Evolutionary conservation across 2,888 invertebrate species (phyloP), one percentile per base, ranked within the genome.

Genomic region (Mythimna albipuncta): DNA sequence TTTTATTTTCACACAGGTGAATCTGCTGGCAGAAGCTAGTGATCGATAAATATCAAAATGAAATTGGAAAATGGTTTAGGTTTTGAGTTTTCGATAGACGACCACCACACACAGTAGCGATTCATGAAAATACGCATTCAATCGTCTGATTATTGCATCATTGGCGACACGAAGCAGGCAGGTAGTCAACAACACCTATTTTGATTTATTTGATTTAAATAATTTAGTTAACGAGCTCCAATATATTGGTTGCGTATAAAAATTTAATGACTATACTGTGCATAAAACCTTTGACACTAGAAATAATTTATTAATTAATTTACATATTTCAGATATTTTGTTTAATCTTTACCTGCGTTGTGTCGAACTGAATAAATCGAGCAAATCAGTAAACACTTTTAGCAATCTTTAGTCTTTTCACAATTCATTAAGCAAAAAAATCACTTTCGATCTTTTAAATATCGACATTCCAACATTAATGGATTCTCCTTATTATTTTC

Each of bases 401-500:
- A 47, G 54, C 10, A 54, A 21, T n/a, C n/a, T n/a, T n/a, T n/a
- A 3, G 10, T 54, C 54, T 9, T 21, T 3, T 4, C 26, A 55
- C 32, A 32, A 16, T 57, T 16, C 6, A 57, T 32, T 16, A 26
- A 2, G 16, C 10, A 35, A 58, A 59, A 59, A 16, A 61, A 38
- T n/a, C 6, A 38, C 11, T 41, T 35, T 13, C 21, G 7, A 16
- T 50, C 44, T 38, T 13, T 5, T 9, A 54, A 11, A 44, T 21
- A 21, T 65, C 1, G 7, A 26, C 57, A 62, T 44, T 47, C 13
- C 11, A 52, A 32, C 71, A 73, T 58, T 50, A 41, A 57, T 54
- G 11, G 19, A 76, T 58, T 35, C n/a, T 32, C n/a, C n/a, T 19
- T 79, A 77, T 74, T 82, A 38, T 75, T 54, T 32, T 32, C 50